phyloP scores from a whole-genome alignment of 2,797 vertebrate species.

The Spatula clypeata region DNA sequence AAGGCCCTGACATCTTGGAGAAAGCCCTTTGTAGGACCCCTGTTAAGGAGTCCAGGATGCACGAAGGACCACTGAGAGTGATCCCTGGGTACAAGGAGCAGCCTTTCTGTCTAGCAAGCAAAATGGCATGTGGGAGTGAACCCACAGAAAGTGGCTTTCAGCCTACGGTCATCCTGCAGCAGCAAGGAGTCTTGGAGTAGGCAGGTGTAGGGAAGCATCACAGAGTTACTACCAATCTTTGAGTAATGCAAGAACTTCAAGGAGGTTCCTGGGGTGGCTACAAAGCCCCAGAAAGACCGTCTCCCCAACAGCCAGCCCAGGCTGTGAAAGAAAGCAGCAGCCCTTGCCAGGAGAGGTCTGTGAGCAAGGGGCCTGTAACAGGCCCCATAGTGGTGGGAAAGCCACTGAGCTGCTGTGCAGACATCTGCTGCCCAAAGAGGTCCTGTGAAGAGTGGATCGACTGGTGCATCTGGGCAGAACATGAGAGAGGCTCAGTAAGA shows the following conservation, averaged over 20 bases:
- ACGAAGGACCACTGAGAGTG: neutral
- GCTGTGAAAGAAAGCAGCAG: neutral
- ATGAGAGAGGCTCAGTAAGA: neutral
- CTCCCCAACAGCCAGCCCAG: neutral
- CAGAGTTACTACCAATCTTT: neutral
- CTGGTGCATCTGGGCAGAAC: neutral
- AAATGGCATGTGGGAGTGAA: neutral
- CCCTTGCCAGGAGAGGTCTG: neutral
- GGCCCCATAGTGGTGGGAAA: accelerated
- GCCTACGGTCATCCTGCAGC: neutral
- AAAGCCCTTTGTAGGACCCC: neutral
- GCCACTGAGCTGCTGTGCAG: neutral
- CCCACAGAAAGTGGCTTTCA: neutral
- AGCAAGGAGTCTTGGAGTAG: neutral
- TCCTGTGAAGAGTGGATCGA: accelerated
- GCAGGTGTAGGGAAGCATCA: neutral
- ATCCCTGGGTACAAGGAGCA: neutral
- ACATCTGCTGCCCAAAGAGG: neutral
- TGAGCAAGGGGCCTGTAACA: neutral
- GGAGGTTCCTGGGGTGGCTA: neutral
- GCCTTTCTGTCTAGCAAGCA: neutral
- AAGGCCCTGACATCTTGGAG: neutral
- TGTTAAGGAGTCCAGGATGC: neutral
- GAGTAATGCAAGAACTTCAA: neutral
- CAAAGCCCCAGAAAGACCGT: neutral